Conservation (phyloP, 2,797 vertebrate genomes). For the Anguilla megastoma region DNA sequence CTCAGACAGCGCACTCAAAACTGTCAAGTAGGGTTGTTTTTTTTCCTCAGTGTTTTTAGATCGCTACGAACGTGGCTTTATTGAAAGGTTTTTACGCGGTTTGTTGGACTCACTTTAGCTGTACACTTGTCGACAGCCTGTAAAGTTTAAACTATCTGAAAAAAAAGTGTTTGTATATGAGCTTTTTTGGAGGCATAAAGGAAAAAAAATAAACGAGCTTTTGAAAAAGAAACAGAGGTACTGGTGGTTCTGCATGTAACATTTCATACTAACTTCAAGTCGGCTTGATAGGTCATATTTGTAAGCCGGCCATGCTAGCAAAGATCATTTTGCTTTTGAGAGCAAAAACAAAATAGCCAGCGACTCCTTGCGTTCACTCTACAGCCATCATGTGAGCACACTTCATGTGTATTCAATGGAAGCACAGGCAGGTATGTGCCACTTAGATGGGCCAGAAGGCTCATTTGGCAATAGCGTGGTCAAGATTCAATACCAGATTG, state of each 20-base stretch:
- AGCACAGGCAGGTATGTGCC: not conserved
- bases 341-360: not conserved
- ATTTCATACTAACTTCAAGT: not conserved
- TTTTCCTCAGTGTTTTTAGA: constrained; percentile 61
- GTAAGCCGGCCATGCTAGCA: not conserved
- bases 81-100: constrained; percentile 36
- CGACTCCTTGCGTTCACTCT: not conserved
- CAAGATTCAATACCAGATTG: too few relatives aligned
- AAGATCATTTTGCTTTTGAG: not conserved
- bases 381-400: not conserved
- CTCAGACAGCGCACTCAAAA: constrained; percentile 51
- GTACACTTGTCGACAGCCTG: constrained; percentile 59
- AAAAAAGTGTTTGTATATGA: constrained; percentile 65
- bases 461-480: too few relatives aligned
- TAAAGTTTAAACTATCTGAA: constrained; percentile 60
- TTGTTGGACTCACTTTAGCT: constrained; percentile 52
- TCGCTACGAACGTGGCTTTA: constrained; percentile 58
- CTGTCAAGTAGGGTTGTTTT: constrained; percentile 54
- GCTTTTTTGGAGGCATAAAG: constrained; percentile 60
- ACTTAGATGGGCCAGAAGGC: too few relatives aligned
- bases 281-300: not conserved
- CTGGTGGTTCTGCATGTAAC: not conserved
- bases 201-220: constrained; percentile 70
- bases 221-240: constrained; percentile 15
- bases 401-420: not conserved